These are phyloP conservation scores for Agonum fuliginosum DNA, from an alignment of 2,888 invertebrate genomes.

Conservation along the genomic window DNA sequence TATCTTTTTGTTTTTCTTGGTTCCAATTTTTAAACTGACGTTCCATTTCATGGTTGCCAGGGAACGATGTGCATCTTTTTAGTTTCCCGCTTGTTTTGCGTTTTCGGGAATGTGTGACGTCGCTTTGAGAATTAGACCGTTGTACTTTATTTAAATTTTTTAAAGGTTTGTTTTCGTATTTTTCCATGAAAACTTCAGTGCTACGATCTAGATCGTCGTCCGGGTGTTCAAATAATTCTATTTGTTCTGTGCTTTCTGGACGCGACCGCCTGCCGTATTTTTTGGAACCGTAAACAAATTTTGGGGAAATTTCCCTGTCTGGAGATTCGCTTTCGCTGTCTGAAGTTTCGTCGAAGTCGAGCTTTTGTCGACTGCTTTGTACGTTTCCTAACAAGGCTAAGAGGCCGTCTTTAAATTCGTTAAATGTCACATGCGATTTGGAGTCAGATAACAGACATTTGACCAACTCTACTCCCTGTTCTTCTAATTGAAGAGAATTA, in stretches of 20 bases:
- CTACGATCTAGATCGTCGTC: slow-evolving; percentile 27
- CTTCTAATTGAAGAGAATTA: slow-evolving; percentile 85
- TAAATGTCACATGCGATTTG: slow-evolving; percentile 79
- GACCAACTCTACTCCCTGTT: slow-evolving; percentile 79
- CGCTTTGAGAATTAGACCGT: slow-evolving; percentile 76
- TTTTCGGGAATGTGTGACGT: slow-evolving; percentile 74
- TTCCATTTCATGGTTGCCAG: slow-evolving; percentile 70
- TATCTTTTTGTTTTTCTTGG: slow-evolving; percentile 52
- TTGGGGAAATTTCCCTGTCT: slow-evolving; percentile 83
- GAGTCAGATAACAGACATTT: slow-evolving; percentile 76
- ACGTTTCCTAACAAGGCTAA: slow-evolving; percentile 80
- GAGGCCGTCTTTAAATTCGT: slow-evolving; percentile 85
- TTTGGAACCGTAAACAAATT: slow-evolving; percentile 83
- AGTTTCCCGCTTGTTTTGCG: slow-evolving; percentile 73
- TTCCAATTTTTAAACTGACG: slow-evolving; percentile 54
- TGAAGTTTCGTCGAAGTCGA: slow-evolving; percentile 63
- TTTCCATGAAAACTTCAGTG: slow-evolving; percentile 62
- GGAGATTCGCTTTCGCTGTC: slow-evolving; percentile 75
- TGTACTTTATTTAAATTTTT: slow-evolving; percentile 70
- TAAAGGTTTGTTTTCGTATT: slow-evolving; percentile 51
- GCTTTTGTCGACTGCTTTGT: slow-evolving; percentile 65
- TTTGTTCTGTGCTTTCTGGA: slow-evolving; percentile 73
- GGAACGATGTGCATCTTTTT: slow-evolving; percentile 76
- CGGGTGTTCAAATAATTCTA: slow-evolving; percentile 42
- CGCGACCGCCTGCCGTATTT: slow-evolving; percentile 85